A percentile compares a stretch with the other conserved stretches of the same genome.
Conservation (phyloP, 1,140 invertebrate genomes). For the Bombus polaris region DNA sequence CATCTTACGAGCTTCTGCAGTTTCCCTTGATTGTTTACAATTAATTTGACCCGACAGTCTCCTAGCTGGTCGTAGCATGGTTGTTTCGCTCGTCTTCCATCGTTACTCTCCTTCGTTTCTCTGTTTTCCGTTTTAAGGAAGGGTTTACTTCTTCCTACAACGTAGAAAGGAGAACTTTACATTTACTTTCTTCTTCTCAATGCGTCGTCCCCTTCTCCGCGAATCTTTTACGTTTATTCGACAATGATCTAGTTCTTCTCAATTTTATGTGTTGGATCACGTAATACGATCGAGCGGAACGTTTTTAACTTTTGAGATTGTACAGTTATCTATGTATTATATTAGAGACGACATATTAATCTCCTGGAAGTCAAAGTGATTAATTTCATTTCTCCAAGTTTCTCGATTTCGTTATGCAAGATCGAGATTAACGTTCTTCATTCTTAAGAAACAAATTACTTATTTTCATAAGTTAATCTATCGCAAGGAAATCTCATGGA, state of each 20-base stretch:
- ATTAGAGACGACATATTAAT: too few species aligned
- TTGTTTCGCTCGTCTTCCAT: slow-evolving; percentile 31
- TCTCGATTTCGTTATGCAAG: too few species aligned
- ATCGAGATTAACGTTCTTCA: too few species aligned
- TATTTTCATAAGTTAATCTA: too few species aligned
- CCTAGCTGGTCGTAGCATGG: not conserved
- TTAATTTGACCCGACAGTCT: slow-evolving; percentile 50
- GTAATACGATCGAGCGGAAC: too few species aligned
- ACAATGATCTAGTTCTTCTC: not conserved
- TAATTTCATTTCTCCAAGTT: too few species aligned
- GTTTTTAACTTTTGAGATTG: not conserved
- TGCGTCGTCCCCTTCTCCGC: not conserved
- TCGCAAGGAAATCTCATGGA: too few species aligned
- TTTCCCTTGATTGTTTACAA: slow-evolving; percentile 52
- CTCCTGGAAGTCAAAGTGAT: too few species aligned
- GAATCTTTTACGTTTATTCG: not conserved
- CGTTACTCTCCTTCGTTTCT: too few species aligned
- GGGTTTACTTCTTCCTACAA: not conserved
- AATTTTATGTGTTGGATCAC: not conserved
- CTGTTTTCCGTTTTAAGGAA: too few species aligned
- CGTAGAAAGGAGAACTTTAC: not conserved
- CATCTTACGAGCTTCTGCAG: slow-evolving; percentile 40
- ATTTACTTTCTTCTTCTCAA: not conserved
- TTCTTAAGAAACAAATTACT: too few species aligned
- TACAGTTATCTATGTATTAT: too few species aligned